Percentiles rank a stretch among this genome's conserved stretches.
Conservation (phyloP, 2,113 vertebrate genomes). For the Bungarus multicinctus region DNA sequence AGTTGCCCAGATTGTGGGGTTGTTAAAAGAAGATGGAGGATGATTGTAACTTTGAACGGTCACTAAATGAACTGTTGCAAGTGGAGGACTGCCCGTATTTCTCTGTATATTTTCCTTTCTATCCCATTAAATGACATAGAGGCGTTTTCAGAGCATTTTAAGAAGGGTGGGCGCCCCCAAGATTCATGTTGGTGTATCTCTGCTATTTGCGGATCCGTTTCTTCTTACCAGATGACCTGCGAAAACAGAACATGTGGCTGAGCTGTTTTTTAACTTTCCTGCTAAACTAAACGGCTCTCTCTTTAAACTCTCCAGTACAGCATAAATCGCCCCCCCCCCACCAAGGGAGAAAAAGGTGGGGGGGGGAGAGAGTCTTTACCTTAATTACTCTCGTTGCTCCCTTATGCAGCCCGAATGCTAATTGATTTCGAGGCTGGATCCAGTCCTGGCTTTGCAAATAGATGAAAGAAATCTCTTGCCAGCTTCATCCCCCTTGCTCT, state of each 20-base stretch:
- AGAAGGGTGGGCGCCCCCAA: no score
- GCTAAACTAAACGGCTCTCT: slow-evolving; percentile 32
- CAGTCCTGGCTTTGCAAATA: background rate
- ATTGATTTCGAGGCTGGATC: slow-evolving; percentile 41
- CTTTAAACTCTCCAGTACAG: slow-evolving; percentile 42
- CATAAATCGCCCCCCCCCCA: background rate
- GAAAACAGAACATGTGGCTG: slow-evolving; percentile 1
- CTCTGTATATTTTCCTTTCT: no score
- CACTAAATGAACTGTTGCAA: no score
- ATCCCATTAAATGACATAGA: no score
- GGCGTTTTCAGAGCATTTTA: no score
- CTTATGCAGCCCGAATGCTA: slow-evolving; percentile 33
- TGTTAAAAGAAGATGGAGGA: no score
- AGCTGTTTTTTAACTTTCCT: slow-evolving; percentile 3
- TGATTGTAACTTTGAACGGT: no score
- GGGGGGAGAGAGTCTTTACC: background rate
- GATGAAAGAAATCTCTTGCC: background rate
- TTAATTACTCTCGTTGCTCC: slow-evolving; percentile 49
- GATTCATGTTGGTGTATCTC: background rate
- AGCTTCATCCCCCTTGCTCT: background rate
- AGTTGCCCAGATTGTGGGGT: no score
- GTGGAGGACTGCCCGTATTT: no score
- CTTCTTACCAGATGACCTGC: background rate
- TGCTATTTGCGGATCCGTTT: background rate
- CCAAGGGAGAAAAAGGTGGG: background rate